phyloP scores from a whole-genome alignment of 2,113 vertebrate genomes.

The Vidua macroura region DNA sequence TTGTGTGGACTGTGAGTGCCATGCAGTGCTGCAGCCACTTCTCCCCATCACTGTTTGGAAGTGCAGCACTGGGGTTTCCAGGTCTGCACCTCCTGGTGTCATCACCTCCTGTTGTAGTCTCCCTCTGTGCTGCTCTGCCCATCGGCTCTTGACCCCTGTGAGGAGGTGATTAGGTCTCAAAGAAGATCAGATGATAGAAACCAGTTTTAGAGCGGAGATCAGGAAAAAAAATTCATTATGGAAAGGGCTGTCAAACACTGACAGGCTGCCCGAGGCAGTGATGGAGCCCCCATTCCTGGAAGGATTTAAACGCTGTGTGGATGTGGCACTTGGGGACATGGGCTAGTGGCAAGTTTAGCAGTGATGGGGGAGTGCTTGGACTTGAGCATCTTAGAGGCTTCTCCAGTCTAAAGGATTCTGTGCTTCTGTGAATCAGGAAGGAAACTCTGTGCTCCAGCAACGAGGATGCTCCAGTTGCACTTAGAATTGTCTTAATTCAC shows the following conservation, averaged over 20 bases:
- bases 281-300: no score
- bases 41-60: not conserved
- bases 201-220: not conserved
- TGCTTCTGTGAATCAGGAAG: not conserved
- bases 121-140: not conserved
- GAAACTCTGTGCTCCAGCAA: not conserved
- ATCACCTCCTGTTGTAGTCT: not conserved
- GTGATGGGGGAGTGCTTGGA: no score
- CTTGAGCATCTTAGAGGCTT: not conserved
- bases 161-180: not conserved
- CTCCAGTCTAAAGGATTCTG: not conserved
- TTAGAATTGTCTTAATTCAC: not conserved
- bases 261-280: not conserved
- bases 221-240: no score
- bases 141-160: not conserved
- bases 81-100: not conserved
- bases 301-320: fast-evolving
- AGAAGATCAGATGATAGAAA: not conserved
- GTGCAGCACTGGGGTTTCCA: not conserved
- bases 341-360: no score
- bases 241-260: not conserved
- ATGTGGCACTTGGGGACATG: not conserved
- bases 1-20: not conserved
- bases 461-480: not conserved
- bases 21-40: not conserved